Base-by-base conservation (phyloP, 2,113 vertebrate species). In the Alligator sinensis region DNA sequence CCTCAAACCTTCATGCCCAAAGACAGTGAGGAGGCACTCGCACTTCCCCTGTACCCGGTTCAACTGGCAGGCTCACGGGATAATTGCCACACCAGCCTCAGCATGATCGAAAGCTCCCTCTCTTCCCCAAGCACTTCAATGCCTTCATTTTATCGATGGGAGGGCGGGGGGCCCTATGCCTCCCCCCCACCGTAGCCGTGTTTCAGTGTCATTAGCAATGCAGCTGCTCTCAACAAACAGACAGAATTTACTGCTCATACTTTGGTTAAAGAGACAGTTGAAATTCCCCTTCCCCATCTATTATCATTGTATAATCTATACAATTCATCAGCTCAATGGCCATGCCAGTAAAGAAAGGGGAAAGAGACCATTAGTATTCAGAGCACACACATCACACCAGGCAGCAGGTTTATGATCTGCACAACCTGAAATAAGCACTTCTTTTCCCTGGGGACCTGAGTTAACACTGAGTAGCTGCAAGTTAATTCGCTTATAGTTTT, bases 401-500 rank as follows among this genome's bases (percentile, higher is more conserved):
- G 93, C 96, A 93, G 94, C 88, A 89, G 91, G 94, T 94, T 95
- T 91, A 79, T 91, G 95, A 80, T 95, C 91, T 92, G 92, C 17
- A 0, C 93, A 96, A 87, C 92, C 90, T 18, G 12, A 90, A 88
- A 93, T 84, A 91, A 92, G 95, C 92, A 24, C 89, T 91, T 80
- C 87, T 86, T 22, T 87, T 58, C 94, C 91, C 89, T 4, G 11
- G 85, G 80, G 92, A 94, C 77, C 61, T 25, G 74, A 47, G 92
- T 90, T 91, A 81, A 84, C 95, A 91, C 80, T 0, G 0, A 93
- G 72, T 88, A 88, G 85, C 85, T 96, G 91, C 88, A 70, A 7
- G 0, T 61, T 87, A 87, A 91, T 82, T 76, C 38, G 1, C 77
- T 84, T 30, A 21, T 5, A 59, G 17, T 92, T 82, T 91, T 93